Evolutionary conservation across 2,888 invertebrate genomes (phyloP).

Genomic region (Plusia festucae): DNA sequence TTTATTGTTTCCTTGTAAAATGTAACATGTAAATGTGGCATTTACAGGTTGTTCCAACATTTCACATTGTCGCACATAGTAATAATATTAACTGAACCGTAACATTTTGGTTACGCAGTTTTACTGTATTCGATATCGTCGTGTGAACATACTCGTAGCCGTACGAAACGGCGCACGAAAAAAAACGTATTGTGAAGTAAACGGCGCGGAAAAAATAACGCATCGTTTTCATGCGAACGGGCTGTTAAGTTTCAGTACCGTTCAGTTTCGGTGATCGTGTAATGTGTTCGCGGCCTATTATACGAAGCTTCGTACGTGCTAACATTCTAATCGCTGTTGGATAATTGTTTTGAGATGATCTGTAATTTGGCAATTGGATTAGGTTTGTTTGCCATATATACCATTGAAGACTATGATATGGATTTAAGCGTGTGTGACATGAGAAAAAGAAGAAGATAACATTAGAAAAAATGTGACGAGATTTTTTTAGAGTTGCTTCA

Average conservation of each 20-base stretch:
- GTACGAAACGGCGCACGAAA: slow-evolving; percentile 28
- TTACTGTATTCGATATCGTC: slow-evolving; percentile 28
- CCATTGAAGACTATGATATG: too few species aligned
- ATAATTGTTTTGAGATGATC: background rate
- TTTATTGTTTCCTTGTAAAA: background rate
- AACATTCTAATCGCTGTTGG: background rate
- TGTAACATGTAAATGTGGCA: too few species aligned
- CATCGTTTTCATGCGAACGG: slow-evolving; percentile 30
- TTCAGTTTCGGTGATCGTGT: slow-evolving; percentile 18
- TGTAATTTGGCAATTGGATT: background rate
- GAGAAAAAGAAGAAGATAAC: too few species aligned
- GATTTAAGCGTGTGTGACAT: too few species aligned
- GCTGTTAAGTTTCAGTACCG: slow-evolving; percentile 34
- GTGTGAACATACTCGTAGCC: slow-evolving; percentile 23
- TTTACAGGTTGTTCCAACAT: slow-evolving; percentile 1
- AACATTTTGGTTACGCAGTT: slow-evolving; percentile 22
- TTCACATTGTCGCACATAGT: background rate
- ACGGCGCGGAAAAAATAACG: slow-evolving; percentile 46
- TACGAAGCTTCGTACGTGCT: background rate
- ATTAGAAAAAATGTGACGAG: too few species aligned
- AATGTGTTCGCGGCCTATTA: background rate
- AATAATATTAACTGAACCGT: slow-evolving; percentile 32
- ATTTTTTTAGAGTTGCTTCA: too few species aligned
- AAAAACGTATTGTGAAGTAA: slow-evolving; percentile 45
- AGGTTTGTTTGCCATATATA: background rate